Conservation (phyloP, 2,888 invertebrate species). For the Theretra japonica region DNA sequence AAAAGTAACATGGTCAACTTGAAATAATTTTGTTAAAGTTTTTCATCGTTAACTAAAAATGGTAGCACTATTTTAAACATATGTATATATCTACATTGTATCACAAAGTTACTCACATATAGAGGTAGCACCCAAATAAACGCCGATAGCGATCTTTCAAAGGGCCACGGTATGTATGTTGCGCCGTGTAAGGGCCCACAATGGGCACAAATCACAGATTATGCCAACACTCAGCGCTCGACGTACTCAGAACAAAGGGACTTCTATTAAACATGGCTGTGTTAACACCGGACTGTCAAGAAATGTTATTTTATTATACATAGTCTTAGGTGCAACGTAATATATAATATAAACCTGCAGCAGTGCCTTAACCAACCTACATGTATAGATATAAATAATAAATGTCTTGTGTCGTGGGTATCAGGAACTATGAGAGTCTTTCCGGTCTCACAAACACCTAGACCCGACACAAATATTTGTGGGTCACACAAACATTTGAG, state of each 20-base stretch:
- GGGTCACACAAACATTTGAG: too few relatives aligned
- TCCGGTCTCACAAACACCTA: too few relatives aligned
- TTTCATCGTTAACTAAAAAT: too few relatives aligned
- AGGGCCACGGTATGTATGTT: background rate
- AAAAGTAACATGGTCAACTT: too few relatives aligned
- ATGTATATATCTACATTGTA: too few relatives aligned
- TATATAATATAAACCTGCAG: background rate
- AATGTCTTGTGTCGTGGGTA: too few relatives aligned
- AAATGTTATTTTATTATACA: background rate
- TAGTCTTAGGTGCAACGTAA: background rate
- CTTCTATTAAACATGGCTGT: slow-evolving; percentile 20
- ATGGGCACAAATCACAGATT: slow-evolving; percentile 28
- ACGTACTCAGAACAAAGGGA: slow-evolving; percentile 27
- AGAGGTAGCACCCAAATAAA: slow-evolving; percentile 23
- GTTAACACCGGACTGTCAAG: slow-evolving; percentile 22
- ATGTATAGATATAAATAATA: too few relatives aligned
- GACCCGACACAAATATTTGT: too few relatives aligned
- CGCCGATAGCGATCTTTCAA: slow-evolving; percentile 18
- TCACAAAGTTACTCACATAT: background rate
- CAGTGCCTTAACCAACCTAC: too few relatives aligned
- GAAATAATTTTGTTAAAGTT: too few relatives aligned
- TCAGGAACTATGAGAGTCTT: too few relatives aligned
- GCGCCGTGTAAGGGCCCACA: slow-evolving; percentile 23
- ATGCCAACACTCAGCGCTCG: slow-evolving; percentile 25
- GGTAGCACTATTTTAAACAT: too few relatives aligned